phyloP scores from a whole-genome alignment of 2,888 invertebrate genomes.

The Eutolmus rufibarbis region DNA sequence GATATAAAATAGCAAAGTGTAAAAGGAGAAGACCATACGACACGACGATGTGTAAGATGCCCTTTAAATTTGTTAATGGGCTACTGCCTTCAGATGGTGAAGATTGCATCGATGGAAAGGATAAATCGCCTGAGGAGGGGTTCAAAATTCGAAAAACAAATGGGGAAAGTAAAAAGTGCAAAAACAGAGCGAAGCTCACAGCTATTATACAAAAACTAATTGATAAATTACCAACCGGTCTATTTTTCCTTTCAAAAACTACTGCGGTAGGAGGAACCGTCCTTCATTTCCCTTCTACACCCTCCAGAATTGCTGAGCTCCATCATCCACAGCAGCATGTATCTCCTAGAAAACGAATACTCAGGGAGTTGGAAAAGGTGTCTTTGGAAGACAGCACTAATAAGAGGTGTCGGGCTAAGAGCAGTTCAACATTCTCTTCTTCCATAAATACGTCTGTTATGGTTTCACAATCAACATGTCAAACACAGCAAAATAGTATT shows the following conservation, averaged over 20 bases:
- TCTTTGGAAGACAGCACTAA: conserved; percentile 56
- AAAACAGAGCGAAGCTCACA: conserved; percentile 59
- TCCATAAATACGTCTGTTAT: conserved; percentile 53
- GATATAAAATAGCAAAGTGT: conserved; percentile 53
- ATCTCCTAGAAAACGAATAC: conserved; percentile 82
- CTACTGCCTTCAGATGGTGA: background rate
- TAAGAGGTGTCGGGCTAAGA: conserved; percentile 57
- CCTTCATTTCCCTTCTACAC: conserved; percentile 55
- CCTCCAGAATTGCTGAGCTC: conserved; percentile 56
- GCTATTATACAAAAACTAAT: conserved; percentile 61
- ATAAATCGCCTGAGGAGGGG: conserved; percentile 42
- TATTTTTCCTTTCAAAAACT: conserved; percentile 56
- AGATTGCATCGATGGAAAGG: conserved; percentile 43
- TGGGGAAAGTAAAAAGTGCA: conserved; percentile 45
- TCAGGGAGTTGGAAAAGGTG: conserved; percentile 81
- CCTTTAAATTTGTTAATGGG: conserved; percentile 44
- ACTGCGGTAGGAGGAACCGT: conserved; percentile 47
- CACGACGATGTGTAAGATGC: conserved; percentile 53
- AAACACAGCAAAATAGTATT: conserved; percentile 41
- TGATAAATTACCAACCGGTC: conserved; percentile 57
- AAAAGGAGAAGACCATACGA: conserved; percentile 76
- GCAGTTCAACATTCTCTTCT: conserved; percentile 53
- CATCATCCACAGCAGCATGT: conserved; percentile 64
- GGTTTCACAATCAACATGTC: background rate
- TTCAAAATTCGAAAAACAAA: background rate